Evolutionary conservation across 2,113 vertebrate genomes (phyloP), one percentile per base, ranked within the genome.

Genomic region (Cololabis saira): DNA sequence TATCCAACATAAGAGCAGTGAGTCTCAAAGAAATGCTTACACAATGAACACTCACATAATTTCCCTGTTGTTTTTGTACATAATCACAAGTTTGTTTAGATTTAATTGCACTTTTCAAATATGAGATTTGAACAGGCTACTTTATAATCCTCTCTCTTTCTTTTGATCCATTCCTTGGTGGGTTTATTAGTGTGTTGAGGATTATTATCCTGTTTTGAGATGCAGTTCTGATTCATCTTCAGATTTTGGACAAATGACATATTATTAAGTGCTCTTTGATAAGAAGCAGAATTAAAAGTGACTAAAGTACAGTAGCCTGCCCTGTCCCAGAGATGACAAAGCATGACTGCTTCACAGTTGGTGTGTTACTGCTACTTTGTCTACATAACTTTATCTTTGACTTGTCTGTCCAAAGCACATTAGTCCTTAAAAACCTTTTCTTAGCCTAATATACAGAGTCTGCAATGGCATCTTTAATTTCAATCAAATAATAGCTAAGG

Each of bases 1-100:
- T 84, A 94, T 96, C 74, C 95, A 96, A 83, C 92, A 98, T 67
- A 98, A 97, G 92, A 95, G 93, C 81, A 90, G 98, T 99, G 92
- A 90, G 86, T 54, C 17, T 52, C 24, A 43, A 15, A 47, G 2
- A 51, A 13, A 71, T 12, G 27, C n/a, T 30, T 53, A 58, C 19
- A 50, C 53, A 60, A 8, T 22, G 22, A 49, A 72, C 17, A 17
- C 12, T 55, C 19, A 5, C 6, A 37, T 37, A 7, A 37, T 11
- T 9, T 37, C 10, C 33, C 10, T 37, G 6, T 37, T 37, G 6
- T 37, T 37, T 37, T 37, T 37, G 24, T 27, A 27, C 5, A 27
- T 27, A 27, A 27, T 27, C 24, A 27, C 24, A 27, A 2, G 24
- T 27, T 27, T 27, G 24, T 27, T 27, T 27, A 3, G 24, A 27